phyloP scores from a whole-genome alignment of 1,140 invertebrate genomes.

The Drosophila gunungcola region DNA sequence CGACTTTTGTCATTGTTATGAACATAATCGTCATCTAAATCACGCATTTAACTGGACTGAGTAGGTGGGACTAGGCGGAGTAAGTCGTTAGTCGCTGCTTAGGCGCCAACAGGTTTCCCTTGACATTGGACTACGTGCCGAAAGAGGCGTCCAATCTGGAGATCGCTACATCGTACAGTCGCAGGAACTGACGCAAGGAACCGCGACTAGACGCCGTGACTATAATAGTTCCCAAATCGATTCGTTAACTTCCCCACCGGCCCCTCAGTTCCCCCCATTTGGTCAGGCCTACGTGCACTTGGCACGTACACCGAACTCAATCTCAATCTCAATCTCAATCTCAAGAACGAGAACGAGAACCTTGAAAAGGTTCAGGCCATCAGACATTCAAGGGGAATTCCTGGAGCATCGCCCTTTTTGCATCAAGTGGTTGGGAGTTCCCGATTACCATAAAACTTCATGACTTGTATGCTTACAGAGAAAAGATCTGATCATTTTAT shows the following conservation, averaged over 20 bases:
- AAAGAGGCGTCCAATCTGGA: constrained; percentile 21
- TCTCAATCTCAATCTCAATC: constrained; percentile 1
- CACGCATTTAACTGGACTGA: constrained; percentile 2
- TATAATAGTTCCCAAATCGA: constrained; percentile 46
- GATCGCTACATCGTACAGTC: constrained; percentile 23
- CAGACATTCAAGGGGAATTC: constrained; percentile 54
- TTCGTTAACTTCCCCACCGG: constrained; percentile 8
- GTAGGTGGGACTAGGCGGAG: constrained; percentile 1
- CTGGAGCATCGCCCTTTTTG: constrained; percentile 29
- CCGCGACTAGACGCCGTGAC: constrained; percentile 26
- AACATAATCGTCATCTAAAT: constrained; percentile 10
- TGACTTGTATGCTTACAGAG: constrained; percentile 5
- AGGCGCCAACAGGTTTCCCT: constrained; percentile 58
- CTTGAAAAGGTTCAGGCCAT: constrained; percentile 71
- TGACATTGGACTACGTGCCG: constrained; percentile 67
- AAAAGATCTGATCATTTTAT: background rate
- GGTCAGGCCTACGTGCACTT: constrained; percentile 53
- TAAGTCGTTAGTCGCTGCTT: constrained; percentile 4
- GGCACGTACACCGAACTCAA: constrained; percentile 53
- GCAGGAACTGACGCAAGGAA: constrained; percentile 43
- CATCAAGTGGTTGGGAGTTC: constrained; percentile 25
- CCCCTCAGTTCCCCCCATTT: constrained; percentile 8
- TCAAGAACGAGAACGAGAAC: constrained; percentile 55
- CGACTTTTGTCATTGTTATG: constrained; percentile 7
- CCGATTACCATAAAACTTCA: constrained; percentile 24